phyloP scores from a whole-genome alignment of 2,797 vertebrate species.

The Cirrhinus mrigala region DNA sequence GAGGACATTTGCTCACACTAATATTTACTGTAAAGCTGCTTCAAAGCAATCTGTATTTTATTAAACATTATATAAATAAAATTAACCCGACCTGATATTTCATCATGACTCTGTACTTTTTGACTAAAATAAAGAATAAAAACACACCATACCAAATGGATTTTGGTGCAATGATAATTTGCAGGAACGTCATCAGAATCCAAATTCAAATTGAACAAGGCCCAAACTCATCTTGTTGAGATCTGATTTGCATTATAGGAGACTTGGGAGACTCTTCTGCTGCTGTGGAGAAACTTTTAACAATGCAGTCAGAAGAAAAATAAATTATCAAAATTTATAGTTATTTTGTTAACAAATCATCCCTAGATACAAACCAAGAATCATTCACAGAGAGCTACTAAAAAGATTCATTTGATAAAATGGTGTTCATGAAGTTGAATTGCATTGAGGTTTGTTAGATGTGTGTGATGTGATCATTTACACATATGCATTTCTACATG shows the following conservation, averaged over 20 bases:
- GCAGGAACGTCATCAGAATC: neutral
- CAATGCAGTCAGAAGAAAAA: neutral
- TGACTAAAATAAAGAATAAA: neutral
- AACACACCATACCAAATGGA: neutral
- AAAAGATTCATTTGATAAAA: neutral
- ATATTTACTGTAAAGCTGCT: neutral
- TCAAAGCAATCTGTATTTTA: neutral
- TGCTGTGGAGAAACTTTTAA: neutral
- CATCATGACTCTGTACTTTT: neutral
- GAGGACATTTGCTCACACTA: neutral
- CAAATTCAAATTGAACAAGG: neutral
- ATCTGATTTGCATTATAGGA: neutral
- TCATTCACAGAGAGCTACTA: neutral
- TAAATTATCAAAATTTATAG: neutral
- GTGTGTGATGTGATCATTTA: slow-evolving; percentile 1
- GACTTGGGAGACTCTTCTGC: neutral
- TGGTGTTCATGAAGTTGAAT: neutral
- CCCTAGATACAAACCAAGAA: neutral
- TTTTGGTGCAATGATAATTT: neutral
- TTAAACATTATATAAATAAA: neutral
- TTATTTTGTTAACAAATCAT: neutral
- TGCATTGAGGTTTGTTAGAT: neutral
- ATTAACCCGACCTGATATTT: neutral
- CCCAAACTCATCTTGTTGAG: slow-evolving; percentile 2
- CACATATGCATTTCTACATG: slow-evolving; percentile 31